phyloP scores from a whole-genome alignment of 2,113 vertebrate species.

The Scalopus aquaticus region DNA sequence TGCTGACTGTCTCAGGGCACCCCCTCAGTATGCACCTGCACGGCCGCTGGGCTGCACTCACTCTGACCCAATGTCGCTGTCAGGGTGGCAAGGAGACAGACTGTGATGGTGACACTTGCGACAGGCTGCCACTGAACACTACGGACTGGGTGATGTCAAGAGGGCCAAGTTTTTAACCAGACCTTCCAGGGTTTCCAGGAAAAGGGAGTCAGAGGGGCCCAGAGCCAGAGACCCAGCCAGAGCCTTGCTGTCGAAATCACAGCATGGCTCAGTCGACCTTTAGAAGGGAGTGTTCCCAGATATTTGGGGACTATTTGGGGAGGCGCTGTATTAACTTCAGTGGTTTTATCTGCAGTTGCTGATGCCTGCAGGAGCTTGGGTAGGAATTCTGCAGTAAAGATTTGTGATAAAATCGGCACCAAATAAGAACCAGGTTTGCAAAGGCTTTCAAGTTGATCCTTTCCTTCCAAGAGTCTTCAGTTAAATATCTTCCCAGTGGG shows the following conservation, averaged over 20 bases:
- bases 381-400: slow-evolving; percentile 6
- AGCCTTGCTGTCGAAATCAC: background rate
- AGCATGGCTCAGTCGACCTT: background rate
- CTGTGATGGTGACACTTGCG: background rate
- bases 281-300: background rate
- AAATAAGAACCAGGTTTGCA: slow-evolving; percentile 31
- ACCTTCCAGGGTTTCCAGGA: slow-evolving; percentile 11
- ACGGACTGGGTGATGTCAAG: background rate
- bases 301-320: background rate
- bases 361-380: background rate
- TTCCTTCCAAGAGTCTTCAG: background rate
- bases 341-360: background rate
- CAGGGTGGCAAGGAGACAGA: background rate
- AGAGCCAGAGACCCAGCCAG: background rate
- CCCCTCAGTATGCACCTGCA: background rate
- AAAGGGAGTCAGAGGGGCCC: background rate
- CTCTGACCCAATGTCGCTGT: background rate
- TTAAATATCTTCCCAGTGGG: background rate
- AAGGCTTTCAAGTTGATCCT: background rate
- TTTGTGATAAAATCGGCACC: slow-evolving; percentile 30
- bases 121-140: background rate
- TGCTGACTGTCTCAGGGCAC: background rate
- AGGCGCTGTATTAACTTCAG: background rate
- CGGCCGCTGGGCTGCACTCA: background rate
- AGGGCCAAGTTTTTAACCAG: background rate